Conservation (phyloP, 2,797 vertebrate genomes). For the Epinephelus coioides region DNA sequence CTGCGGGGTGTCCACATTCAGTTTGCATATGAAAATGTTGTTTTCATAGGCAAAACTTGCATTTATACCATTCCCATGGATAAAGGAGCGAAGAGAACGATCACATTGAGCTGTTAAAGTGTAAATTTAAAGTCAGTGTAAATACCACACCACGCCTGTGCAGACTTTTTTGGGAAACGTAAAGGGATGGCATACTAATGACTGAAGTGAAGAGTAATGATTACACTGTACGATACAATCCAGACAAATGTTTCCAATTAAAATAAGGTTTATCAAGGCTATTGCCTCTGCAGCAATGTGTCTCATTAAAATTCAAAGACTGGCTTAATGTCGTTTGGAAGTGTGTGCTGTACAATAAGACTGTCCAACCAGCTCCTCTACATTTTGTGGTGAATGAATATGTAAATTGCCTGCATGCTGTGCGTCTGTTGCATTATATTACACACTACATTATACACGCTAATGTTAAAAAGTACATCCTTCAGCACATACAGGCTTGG, state of each 20-base stretch:
- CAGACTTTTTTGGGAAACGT: neutral
- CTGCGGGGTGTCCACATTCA: neutral
- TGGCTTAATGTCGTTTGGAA: constrained; percentile 5
- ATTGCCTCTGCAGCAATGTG: constrained; percentile 20
- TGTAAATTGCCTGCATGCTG: constrained; percentile 2
- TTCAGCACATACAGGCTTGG: neutral
- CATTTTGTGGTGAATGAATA: neutral
- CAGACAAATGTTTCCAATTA: constrained; percentile 53
- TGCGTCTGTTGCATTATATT: neutral
- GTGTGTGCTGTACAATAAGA: neutral
- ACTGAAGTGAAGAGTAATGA: constrained; percentile 40
- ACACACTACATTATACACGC: neutral
- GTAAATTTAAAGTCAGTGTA: neutral
- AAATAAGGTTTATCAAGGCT: constrained; percentile 39
- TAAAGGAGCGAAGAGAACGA: neutral
- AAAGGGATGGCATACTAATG: constrained; percentile 10
- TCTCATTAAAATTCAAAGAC: constrained; percentile 49
- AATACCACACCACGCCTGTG: neutral
- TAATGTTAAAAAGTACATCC: neutral
- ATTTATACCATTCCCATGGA: neutral
- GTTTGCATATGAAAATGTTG: constrained; percentile 17
- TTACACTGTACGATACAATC: constrained; percentile 21
- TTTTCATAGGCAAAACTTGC: constrained; percentile 4
- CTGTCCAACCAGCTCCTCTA: neutral
- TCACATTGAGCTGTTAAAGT: neutral